Base-by-base conservation (phyloP, 2,888 invertebrate genomes). In the Hartigia nigra region DNA sequence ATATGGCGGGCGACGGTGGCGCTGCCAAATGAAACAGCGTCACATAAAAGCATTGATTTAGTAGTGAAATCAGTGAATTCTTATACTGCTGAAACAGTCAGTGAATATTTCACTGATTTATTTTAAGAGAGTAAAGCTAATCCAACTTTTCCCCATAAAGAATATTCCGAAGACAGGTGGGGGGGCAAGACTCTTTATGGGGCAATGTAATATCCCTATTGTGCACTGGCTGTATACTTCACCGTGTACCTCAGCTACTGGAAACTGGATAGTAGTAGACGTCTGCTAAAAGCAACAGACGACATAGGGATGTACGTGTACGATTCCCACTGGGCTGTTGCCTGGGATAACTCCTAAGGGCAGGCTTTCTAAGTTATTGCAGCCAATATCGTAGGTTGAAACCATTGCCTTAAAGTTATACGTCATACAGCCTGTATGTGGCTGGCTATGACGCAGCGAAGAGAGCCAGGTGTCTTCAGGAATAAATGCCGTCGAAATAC, bases 81-180 rank as follows among this genome's bases (percentile, higher is more conserved):
- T n/a, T n/a, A n/a, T n/a, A n/a, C n/a, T n/a, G n/a, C n/a, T n/a
- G n/a, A n/a, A n/a, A n/a, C n/a, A n/a, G n/a, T n/a, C n/a, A n/a
- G n/a, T n/a, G n/a, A n/a, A n/a, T n/a, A n/a, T n/a, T n/a, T n/a
- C n/a, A n/a, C n/a, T n/a, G n/a, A n/a, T n/a, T n/a, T n/a, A n/a
- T n/a, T n/a, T n/a, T n/a, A n/a, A n/a, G n/a, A n/a, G n/a, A n/a
- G n/a, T n/a, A 78, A 82, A 80, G 80, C 83, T 83, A 85, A 85
- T 85, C 81, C 81, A 83, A 88, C 84, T 86, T 88, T 80, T 78
- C 79, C 80, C 81, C 82, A 82, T 86, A 86, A 87, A 86, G 82
- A 85, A 84, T 85, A 85, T 86, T 79, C 79, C 69, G 35, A 72
- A 77, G 80, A 70, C 76, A 4, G n/a, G 70, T 11, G n/a, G 70